Conservation (phyloP, 2,888 invertebrate genomes). For the Desoria tigrina region DNA sequence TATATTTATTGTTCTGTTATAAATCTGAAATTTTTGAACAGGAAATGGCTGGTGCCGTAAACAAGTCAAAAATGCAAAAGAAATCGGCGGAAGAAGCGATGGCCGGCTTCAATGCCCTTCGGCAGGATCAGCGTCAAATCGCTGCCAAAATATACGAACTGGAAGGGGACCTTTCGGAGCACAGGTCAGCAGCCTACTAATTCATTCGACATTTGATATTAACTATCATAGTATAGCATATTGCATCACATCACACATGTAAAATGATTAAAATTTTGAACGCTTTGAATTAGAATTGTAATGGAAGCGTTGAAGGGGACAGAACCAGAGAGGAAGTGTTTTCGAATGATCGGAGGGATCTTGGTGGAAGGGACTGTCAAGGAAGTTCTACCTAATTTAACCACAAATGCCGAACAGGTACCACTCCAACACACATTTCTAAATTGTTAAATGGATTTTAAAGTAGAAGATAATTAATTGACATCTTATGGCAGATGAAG, state of each 20-base stretch:
- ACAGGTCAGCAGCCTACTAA: conserved; percentile 69
- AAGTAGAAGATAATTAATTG: too few species aligned
- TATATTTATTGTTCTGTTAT: too few species aligned
- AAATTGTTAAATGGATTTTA: too few species aligned
- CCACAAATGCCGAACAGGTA: conserved; percentile 74
- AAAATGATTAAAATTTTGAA: too few species aligned
- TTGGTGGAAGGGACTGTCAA: conserved; percentile 88
- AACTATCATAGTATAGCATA: conserved; percentile 8
- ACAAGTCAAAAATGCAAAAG: too few species aligned
- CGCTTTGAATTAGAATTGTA: conserved; percentile 82
- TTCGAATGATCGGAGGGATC: conserved; percentile 89
- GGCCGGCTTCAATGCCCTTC: conserved; percentile 81
- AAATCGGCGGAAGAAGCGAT: conserved; percentile 68
- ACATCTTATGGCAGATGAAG: too few species aligned
- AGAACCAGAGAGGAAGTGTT: conserved; percentile 82
- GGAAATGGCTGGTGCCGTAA: too few species aligned
- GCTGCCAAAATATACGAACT: conserved; percentile 87
- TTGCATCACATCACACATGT: conserved; percentile 47
- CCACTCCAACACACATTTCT: conserved; percentile 12
- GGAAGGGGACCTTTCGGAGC: conserved; percentile 92
- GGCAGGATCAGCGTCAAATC: conserved; percentile 82
- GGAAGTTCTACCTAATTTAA: conserved; percentile 82
- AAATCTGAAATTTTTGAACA: too few species aligned
- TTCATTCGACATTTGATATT: background rate
- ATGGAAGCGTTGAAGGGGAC: conserved; percentile 87